Conservation (phyloP, 2,888 invertebrate species). For the Pocota personata region DNA sequence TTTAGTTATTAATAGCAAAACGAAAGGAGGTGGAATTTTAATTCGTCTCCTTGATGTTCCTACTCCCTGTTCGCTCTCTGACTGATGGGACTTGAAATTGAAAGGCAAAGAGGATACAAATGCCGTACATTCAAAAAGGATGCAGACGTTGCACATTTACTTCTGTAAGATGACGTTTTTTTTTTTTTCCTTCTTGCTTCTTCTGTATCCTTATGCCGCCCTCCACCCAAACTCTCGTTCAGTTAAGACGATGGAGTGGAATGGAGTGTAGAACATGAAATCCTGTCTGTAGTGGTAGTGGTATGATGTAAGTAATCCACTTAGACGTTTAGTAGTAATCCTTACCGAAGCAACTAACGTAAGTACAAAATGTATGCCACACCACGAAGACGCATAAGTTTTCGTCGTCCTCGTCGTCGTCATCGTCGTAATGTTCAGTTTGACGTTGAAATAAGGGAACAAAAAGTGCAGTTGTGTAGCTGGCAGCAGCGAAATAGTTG, state of each 20-base stretch:
- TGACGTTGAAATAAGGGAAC: slow-evolving; percentile 19
- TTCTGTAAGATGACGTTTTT: slow-evolving; percentile 12
- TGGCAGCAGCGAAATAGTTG: slow-evolving; percentile 6
- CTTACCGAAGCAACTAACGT: slow-evolving; percentile 17
- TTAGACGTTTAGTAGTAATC: slow-evolving; percentile 64
- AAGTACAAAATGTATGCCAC: slow-evolving; percentile 33
- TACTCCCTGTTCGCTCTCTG: not conserved
- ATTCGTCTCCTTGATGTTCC: slow-evolving; percentile 30
- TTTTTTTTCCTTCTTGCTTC: too few relatives aligned
- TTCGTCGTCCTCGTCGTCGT: not conserved
- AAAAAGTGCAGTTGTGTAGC: slow-evolving; percentile 17
- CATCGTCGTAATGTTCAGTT: slow-evolving; percentile 1
- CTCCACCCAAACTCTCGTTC: not conserved
- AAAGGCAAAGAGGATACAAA: not conserved
- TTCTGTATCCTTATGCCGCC: not conserved
- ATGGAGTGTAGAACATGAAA: slow-evolving; percentile 4
- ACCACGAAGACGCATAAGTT: slow-evolving; percentile 30
- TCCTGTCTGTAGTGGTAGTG: not conserved
- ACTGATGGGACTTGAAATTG: slow-evolving; percentile 17
- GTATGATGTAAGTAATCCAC: slow-evolving; percentile 44
- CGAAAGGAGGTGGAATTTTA: slow-evolving; percentile 24
- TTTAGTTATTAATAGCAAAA: slow-evolving; percentile 56
- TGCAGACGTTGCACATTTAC: slow-evolving; percentile 55
- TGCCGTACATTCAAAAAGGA: not conserved
- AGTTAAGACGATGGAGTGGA: slow-evolving; percentile 21